phyloP scores from a whole-genome alignment of 2,113 vertebrate genomes.

The Recurvirostra avosetta region DNA sequence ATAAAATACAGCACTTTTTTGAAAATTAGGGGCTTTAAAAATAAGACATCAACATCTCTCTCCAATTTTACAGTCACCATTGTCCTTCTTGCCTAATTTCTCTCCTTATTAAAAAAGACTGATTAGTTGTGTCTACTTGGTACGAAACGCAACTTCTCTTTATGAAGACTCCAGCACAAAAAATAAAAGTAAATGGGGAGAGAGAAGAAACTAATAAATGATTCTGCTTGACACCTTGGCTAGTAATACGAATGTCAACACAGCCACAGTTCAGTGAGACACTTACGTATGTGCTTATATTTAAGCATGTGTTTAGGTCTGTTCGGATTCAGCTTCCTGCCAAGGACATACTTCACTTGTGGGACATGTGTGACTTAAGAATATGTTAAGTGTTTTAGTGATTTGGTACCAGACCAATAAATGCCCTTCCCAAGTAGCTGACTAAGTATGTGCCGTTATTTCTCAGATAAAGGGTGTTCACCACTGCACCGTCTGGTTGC shows the following conservation, averaged over 20 bases:
- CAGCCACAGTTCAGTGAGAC: background rate
- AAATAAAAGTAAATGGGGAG: background rate
- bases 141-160: background rate
- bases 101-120: background rate
- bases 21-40: background rate
- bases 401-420: background rate
- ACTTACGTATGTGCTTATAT: background rate
- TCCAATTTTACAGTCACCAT: background rate
- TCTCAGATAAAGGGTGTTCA: background rate
- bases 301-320: background rate
- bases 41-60: background rate
- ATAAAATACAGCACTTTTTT: background rate
- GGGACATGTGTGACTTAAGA: background rate
- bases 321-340: background rate
- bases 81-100: background rate
- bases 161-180: background rate
- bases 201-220: background rate
- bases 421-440: background rate
- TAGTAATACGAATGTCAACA: background rate
- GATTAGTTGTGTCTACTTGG: background rate
- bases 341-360: background rate
- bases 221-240: background rate
- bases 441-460: background rate
- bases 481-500: background rate
- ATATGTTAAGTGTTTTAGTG: background rate